Evolutionary conservation across 2,113 vertebrate genomes (phyloP).

Genomic region (Otis tarda): DNA sequence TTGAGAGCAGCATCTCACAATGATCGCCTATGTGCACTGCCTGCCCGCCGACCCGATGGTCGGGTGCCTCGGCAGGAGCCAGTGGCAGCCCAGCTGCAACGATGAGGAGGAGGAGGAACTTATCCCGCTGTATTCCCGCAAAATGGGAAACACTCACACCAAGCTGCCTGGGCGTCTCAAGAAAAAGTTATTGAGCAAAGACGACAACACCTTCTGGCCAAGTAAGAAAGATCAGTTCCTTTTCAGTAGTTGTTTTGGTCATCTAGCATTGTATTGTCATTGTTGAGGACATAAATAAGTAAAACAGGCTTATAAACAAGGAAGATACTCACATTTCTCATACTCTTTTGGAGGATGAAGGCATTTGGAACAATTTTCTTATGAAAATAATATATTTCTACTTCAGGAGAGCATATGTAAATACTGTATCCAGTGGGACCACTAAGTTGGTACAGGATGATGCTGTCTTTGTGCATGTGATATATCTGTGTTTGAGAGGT

Average conservation of each 20-base stretch:
- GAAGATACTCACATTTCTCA: not conserved
- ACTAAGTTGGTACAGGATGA: not conserved
- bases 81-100: slow-evolving; percentile 73
- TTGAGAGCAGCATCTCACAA: slow-evolving; percentile 69
- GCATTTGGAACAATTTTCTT: not conserved
- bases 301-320: not conserved
- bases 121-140: slow-evolving; percentile 63
- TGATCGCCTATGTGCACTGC: slow-evolving; percentile 84
- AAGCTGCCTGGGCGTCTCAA: slow-evolving; percentile 71
- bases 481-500: not conserved
- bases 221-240: slow-evolving; percentile 70
- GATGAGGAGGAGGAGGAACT: slow-evolving; percentile 76
- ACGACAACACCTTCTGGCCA: slow-evolving; percentile 79
- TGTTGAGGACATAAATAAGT: not conserved
- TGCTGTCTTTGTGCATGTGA: not conserved
- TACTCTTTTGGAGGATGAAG: not conserved
- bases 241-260: not conserved
- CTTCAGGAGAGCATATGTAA: not conserved
- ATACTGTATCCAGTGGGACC: not conserved
- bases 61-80: slow-evolving; percentile 79
- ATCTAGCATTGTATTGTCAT: not conserved
- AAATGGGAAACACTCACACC: slow-evolving; percentile 79
- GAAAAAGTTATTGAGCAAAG: slow-evolving; percentile 80
- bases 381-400: not conserved
- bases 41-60: slow-evolving; percentile 78